Evolutionary conservation across 2,888 invertebrate genomes (phyloP), one percentile per base, ranked within the genome.

Genomic region (Hyppa rectilinea): DNA sequence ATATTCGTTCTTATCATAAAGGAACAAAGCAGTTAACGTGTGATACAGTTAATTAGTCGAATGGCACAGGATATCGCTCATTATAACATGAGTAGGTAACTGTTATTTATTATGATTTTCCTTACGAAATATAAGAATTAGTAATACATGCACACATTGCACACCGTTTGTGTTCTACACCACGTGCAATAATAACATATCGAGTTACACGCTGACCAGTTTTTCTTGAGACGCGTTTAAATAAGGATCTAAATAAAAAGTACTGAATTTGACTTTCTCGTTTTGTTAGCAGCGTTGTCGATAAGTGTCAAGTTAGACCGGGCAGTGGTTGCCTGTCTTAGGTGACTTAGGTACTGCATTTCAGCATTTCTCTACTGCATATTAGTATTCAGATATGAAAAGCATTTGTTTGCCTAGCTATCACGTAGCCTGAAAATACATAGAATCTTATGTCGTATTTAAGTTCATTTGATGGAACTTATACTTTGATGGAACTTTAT

Each of bases 81-180:
- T 62, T 66, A 40, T 17, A 34, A n/a, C 23, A 23, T 66, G 52
- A 78, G 12, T 72, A n/a, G n/a, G n/a, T n/a, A 53, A 49, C 49
- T 43, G 36, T 65, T 72, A 52, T 59, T 71, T 66, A 71, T 60
- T 62, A 45, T 43, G 60, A 77, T 58, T 78, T 78, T 76, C 67
- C 67, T 62, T 62, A 59, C 43, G 40, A 40, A 71, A n/a, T 45
- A n/a, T 31, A 62, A 31, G 52, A 53, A 65, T 71, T 40, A 43
- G 26, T 78, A 60, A 65, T 36, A 20, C 56, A 61, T 43, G 53
- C n/a, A 53, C 26, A 31, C 1, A 50, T 58, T 43, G 53, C n/a
- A 53, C 26, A 31, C 1, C 23, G 17, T 50, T 62, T 34, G 45
- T 59, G 26, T 26, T 12, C 2, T 7, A 20, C 14, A 10, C 29